Evolutionary conservation across 1,140 invertebrate genomes (phyloP), one percentile per base, ranked within the genome.

Genomic region (Drosophila arizonae): DNA sequence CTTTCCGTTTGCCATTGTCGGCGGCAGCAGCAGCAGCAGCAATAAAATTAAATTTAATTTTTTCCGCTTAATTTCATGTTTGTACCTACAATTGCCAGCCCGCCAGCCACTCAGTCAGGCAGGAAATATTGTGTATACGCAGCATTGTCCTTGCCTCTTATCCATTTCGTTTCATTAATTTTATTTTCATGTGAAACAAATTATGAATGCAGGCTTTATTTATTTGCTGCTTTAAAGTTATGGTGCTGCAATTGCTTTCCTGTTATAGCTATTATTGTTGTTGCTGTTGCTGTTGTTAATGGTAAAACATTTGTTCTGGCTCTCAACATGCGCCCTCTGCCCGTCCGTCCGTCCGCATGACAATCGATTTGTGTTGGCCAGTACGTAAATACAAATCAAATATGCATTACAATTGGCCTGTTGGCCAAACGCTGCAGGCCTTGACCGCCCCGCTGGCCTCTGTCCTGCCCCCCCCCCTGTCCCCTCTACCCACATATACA

Each of bases 381-480:
- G 56, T 41, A 71, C 76, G 76, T 86, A 88, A 79, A 87, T 87
- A 87, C 82, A 87, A 87, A 87, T 87, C 84, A 87, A 87, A 87
- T 87, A 87, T 87, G 82, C 82, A 87, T 88, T 87, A 88, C 82
- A 87, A 88, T 88, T 87, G 82, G 84, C 79, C 84, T 50, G 77
- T 50, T 67, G 75, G 72, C 77, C 52, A 63, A 61, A 48, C 51
- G 52, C 56, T 67, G 46, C 55, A 75, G 79, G 62, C 84, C 82
- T 82, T 88, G 82, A 77, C 79, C 82, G 30, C 41, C 45, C 36
- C 36, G 2, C 58, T 36, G 17, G 21, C 41, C 56, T 9, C 33
- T 9, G 33, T 26, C n/a, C n/a, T 0, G 1, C 21, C 2, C 17
- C 41, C 26, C 28, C 26, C 8, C 0, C 28, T 0, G 26, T 24